A percentile compares a stretch with the other conserved stretches of the same genome.
phyloP scores from a whole-genome alignment of 1,140 invertebrate genomes.

The Drosophila tropicalis region DNA sequence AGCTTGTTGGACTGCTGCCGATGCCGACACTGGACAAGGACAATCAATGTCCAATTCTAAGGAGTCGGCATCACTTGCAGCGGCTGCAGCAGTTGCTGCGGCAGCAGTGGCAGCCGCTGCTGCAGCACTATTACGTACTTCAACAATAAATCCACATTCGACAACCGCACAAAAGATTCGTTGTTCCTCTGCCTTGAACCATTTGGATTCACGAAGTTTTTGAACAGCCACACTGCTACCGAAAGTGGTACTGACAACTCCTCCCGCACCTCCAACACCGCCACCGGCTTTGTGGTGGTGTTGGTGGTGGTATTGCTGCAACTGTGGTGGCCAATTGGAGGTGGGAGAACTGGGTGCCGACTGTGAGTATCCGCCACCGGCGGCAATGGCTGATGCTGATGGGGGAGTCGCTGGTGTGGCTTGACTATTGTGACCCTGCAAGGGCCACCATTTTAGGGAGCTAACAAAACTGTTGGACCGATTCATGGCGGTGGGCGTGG shows the following conservation, averaged over 20 bases:
- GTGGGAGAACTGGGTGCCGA: conserved; percentile 73
- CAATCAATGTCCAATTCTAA: conserved; percentile 69
- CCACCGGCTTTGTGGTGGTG: conserved; percentile 39
- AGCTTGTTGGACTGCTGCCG: conserved; percentile 27
- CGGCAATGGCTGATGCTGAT: conserved; percentile 29
- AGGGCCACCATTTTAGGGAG: conserved; percentile 80
- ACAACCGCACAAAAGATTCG: conserved; percentile 87
- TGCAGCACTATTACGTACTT: conserved; percentile 84
- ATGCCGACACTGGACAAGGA: conserved; percentile 39
- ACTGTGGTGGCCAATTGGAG: conserved; percentile 65
- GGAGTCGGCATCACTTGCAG: conserved; percentile 50
- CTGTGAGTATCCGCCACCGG: conserved; percentile 58
- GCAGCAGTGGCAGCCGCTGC: conserved; percentile 57
- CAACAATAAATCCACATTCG: conserved; percentile 88
- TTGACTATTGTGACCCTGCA: conserved; percentile 76
- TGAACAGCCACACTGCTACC: conserved; percentile 87
- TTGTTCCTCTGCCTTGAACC: conserved; percentile 87
- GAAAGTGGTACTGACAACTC: conserved; percentile 82
- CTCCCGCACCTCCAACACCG: conserved; percentile 5
- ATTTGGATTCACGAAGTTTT: conserved; percentile 88
- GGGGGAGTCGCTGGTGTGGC: conserved; percentile 38
- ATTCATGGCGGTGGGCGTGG: conserved; percentile 68
- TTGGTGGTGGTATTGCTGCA: conserved; percentile 68
- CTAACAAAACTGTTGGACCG: conserved; percentile 82
- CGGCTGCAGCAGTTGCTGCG: conserved; percentile 54